These are phyloP conservation scores for Vesta saturnalis DNA, from an alignment of 2,888 invertebrate species.

Conservation along the genomic window DNA sequence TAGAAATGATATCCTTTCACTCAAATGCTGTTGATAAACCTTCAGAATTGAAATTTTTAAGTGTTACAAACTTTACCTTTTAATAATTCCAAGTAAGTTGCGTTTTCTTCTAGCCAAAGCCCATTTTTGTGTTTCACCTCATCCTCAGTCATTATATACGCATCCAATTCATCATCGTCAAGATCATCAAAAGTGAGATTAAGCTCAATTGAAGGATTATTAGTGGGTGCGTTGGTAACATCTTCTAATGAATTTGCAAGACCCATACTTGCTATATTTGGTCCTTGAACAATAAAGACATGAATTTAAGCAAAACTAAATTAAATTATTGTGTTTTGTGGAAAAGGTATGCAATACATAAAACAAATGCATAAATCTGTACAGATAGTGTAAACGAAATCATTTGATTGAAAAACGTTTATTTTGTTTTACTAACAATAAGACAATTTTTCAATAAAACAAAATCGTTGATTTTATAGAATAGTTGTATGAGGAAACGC, in stretches of 20 bases:
- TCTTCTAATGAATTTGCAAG: constrained; percentile 68
- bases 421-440: too few relatives aligned
- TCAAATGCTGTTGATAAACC: not conserved
- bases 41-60: not conserved
- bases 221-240: constrained; percentile 51
- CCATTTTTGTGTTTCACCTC: constrained; percentile 85
- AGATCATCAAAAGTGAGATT: constrained; percentile 79
- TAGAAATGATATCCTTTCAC: too few relatives aligned
- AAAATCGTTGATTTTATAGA: too few relatives aligned
- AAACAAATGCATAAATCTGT: too few relatives aligned
- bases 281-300: too few relatives aligned
- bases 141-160: constrained; percentile 82
- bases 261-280: constrained; percentile 83
- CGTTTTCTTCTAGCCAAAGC: constrained; percentile 90
- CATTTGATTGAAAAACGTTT: too few relatives aligned
- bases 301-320: too few relatives aligned
- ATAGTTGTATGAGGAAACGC: too few relatives aligned
- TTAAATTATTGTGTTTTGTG: too few relatives aligned
- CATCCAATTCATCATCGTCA: constrained; percentile 91
- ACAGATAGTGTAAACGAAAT: too few relatives aligned
- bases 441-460: too few relatives aligned
- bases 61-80: constrained; percentile 66
- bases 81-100: constrained; percentile 84
- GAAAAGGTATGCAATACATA: too few relatives aligned
- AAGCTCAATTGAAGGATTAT: constrained; percentile 45